Evolutionary conservation across 2,797 vertebrate species (phyloP).

Genomic region (Erethizon dorsatum): DNA sequence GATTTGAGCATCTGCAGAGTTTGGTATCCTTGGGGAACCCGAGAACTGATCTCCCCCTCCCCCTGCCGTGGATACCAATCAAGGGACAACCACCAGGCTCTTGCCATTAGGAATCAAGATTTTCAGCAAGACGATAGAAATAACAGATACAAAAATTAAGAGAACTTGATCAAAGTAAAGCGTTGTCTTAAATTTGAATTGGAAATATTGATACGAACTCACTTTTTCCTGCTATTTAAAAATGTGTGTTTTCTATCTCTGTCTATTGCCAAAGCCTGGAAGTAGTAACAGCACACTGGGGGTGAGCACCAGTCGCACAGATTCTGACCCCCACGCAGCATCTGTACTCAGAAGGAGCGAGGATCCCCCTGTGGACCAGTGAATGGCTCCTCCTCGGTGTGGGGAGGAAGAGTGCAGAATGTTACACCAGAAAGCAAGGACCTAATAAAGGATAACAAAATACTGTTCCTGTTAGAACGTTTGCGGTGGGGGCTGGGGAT

Average conservation of each 20-base stretch:
- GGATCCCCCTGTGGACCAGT: neutral
- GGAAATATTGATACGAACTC: neutral
- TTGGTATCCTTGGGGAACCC: neutral
- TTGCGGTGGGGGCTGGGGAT: neutral
- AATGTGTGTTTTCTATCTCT: neutral
- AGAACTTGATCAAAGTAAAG: neutral
- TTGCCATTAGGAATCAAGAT: neutral
- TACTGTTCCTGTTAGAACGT: neutral
- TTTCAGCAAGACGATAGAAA: neutral
- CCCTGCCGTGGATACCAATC: neutral
- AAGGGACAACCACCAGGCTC: neutral
- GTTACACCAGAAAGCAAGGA: neutral
- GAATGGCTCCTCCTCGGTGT: neutral
- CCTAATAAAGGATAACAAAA: neutral
- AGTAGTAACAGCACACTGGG: neutral
- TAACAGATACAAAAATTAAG: neutral
- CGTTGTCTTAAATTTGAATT: slow-evolving; percentile 17
- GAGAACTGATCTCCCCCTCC: too few relatives aligned
- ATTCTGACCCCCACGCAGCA: neutral
- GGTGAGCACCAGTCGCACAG: neutral
- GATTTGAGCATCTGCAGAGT: neutral
- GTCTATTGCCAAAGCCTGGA: neutral
- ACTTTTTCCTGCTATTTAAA: neutral
- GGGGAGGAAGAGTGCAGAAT: neutral
- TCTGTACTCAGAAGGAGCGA: slow-evolving; percentile 8